Base-by-base conservation (phyloP, 2,797 vertebrate species). In the Otolemur crassicaudatus region DNA sequence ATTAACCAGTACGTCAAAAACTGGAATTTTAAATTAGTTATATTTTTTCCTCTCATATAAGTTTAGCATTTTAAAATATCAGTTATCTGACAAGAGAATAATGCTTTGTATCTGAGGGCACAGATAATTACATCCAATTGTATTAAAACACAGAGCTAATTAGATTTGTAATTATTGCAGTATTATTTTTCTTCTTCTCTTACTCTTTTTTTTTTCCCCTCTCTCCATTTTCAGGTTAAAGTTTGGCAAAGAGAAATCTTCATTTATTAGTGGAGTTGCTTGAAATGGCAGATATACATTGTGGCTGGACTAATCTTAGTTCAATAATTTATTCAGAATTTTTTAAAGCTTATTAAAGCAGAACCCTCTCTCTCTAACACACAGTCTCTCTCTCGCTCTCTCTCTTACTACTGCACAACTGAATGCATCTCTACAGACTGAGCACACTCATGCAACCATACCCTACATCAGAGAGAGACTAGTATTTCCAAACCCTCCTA, bases 131-230 rank as follows among this genome's bases (percentile, higher is more conserved):
- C 31, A 87, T 20, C 11, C 37, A 87, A 95, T 80, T 97, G 83
- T 95, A 83, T 92, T 97, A 95, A 92, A 97, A 94, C 53, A 91
- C 46, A 84, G 29, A 94, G 10, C 56, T 97, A 94, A 96, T 96
- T 94, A 91, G 27, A 96, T 97, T 96, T 96, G 92, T 94, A 96
- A 92, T 89, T 96, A 86, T 86, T 81, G 23, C 7, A 73, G 3
- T 86, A 87, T 83, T 91, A 20, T 69, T 94, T 92, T 19, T 37
- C 49, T 93, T 80, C 61, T 37, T 87, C n/a, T 84, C n/a, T 40
- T 80, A 75, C 27, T 61, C 22, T 96, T 3, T 77, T 89, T 87
- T 72, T 2, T 53, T 49, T 49, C 13, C 49, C 49, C 49, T 17
- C 27, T 69, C 10, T 80, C 1, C 11, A 31, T 58, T 91, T 75